Evolutionary conservation across 2,113 vertebrate species (phyloP).

Genomic region (Poicephalus meyeri): DNA sequence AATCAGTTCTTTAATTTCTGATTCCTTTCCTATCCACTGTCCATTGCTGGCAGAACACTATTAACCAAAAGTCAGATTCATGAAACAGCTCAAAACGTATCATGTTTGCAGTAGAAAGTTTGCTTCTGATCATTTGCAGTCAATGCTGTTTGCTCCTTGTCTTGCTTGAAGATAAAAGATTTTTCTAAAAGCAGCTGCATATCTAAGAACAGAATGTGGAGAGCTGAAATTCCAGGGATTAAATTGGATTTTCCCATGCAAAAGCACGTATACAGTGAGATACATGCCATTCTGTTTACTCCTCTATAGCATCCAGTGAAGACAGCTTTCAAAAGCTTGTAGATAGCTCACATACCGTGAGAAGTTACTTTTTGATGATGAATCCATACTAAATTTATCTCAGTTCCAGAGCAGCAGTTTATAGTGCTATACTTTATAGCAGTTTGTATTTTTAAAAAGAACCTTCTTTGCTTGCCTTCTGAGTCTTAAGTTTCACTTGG

Average conservation of each 20-base stretch:
- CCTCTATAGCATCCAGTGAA: background rate
- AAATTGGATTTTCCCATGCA: conserved; percentile 24
- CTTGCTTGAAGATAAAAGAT: background rate
- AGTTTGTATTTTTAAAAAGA: conserved; percentile 12
- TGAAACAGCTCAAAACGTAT: background rate
- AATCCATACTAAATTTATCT: conserved; percentile 34
- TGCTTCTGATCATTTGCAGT: background rate
- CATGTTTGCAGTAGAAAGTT: background rate
- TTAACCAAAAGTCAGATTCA: background rate
- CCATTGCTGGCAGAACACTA: background rate
- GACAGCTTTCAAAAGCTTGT: background rate
- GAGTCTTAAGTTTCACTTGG: conserved; percentile 42
- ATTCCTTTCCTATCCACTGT: background rate
- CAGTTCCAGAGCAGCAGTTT: background rate
- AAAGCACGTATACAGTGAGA: background rate
- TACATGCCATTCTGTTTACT: background rate
- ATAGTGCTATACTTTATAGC: background rate
- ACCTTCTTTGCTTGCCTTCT: background rate
- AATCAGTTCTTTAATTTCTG: background rate
- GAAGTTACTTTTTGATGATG: background rate
- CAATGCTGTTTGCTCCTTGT: background rate
- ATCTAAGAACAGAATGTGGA: background rate
- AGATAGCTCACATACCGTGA: conserved; percentile 2
- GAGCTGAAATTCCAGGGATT: background rate
- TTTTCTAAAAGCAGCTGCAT: background rate